Evolutionary conservation across 2,888 invertebrate genomes (phyloP).

Genomic region (Dusona sp.): DNA sequence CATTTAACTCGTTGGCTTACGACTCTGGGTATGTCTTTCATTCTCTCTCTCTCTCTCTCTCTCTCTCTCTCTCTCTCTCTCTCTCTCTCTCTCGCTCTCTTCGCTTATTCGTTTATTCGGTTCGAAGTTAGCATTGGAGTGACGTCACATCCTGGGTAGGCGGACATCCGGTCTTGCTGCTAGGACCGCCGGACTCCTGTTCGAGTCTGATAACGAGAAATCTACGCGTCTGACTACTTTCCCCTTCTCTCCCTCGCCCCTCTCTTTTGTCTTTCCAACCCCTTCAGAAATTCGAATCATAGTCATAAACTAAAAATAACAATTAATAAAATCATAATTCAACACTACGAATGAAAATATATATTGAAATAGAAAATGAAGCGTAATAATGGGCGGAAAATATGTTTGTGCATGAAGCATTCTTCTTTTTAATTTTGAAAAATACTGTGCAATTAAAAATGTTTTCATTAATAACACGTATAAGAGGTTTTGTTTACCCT

Average conservation of each 20-base stretch:
- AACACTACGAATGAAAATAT: background rate
- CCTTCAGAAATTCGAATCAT: background rate
- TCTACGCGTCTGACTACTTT: constrained; percentile 74
- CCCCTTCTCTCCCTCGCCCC: constrained; percentile 10
- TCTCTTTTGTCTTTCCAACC: background rate
- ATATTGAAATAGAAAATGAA: background rate
- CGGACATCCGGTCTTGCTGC: constrained; percentile 82
- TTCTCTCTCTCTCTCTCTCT: constrained; percentile 11
- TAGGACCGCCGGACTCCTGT: constrained; percentile 79
- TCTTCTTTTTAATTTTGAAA: background rate
- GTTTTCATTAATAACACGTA: background rate
- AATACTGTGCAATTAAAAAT: background rate
- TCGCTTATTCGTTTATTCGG: constrained; percentile 57
- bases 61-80: constrained; percentile 5
- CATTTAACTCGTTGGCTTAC: constrained; percentile 7
- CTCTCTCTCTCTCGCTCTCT: constrained; percentile 30
- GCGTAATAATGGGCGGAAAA: background rate
- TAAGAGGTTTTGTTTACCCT: background rate
- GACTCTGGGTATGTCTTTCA: constrained; percentile 1
- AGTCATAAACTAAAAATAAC: constrained; percentile 27
- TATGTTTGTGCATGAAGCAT: background rate
- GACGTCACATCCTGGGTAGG: constrained; percentile 84
- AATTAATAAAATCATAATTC: background rate
- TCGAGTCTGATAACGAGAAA: constrained; percentile 80
- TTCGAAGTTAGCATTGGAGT: constrained; percentile 57